Base-by-base conservation (phyloP, 2,888 invertebrate species). In the Hypercompe scribonia region DNA sequence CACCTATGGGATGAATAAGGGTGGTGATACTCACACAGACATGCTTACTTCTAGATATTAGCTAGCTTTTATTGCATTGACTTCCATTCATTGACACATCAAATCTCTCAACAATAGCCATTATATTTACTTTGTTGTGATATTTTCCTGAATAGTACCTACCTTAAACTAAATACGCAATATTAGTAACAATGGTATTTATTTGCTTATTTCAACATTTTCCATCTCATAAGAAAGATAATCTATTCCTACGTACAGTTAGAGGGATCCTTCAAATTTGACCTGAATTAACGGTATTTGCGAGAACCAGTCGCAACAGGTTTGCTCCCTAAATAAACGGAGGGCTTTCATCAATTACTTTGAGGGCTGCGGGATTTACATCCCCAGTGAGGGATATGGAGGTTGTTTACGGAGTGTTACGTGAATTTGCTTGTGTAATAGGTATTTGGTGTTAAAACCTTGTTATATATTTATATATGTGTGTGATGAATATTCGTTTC, bases 301-400 rank as follows among this genome's bases (percentile, higher is more conserved):
- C 28, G 28, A n/a, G 33, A 68, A 68, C 54, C 34, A 34, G 33
- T 67, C n/a, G 67, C 58, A 54, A 72, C 71, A 72, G 72, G 65
- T 74, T 65, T 33, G 65, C n/a, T 42, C 34, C 50, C 21, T 39
- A 68, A 74, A 74, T 80, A 76, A 75, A 73, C 65, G 58, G 42
- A 64, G 69, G 65, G 66, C 66, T 72, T 74, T 50, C 71, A 50
- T 63, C 72, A 63, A 67, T 72, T 71, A 70, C 61, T 75, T 77
- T 64, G 34, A 46, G 73, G 68, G 68, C 65, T 75, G 67, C 64
- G 68, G 64, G 80, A 46, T 75, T 73, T 72, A 33, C 34, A 54
- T 46, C 46, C 68, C 8, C 65, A 67, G n/a, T 71, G 72, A 76
- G 67, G 68, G 78, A 72, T 74, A 74, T 74, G 10, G 61, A n/a